These are phyloP conservation scores for Marronus borbonicus DNA, from an alignment of 2,888 invertebrate species.

Conservation along the genomic window DNA sequence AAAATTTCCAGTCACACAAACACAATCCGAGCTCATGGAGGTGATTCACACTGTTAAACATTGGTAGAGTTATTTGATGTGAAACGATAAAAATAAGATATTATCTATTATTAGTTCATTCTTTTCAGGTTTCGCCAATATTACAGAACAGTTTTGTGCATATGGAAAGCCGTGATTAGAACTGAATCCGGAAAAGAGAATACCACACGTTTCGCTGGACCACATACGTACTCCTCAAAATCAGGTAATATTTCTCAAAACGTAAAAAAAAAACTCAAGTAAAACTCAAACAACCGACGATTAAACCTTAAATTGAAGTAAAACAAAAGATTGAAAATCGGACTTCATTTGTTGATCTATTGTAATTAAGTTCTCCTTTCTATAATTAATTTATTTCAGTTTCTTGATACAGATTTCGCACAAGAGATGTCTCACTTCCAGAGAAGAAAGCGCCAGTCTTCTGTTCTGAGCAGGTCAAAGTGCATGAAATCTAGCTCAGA, in stretches of 20 bases:
- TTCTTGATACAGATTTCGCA: conserved; percentile 43
- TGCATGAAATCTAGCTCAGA: conserved; percentile 30
- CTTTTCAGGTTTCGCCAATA: conserved; percentile 78
- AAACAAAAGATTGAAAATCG: too few relatives aligned
- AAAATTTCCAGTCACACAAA: neutral
- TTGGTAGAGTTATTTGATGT: neutral
- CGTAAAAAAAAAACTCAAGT: too few relatives aligned
- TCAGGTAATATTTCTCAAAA: conserved; percentile 37
- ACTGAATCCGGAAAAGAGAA: conserved; percentile 31
- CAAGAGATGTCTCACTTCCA: conserved; percentile 20
- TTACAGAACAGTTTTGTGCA: conserved; percentile 80
- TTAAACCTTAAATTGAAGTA: too few relatives aligned
- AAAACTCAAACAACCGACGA: too few relatives aligned
- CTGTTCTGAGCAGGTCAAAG: conserved; percentile 23
- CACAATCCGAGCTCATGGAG: neutral
- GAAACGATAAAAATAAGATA: too few relatives aligned
- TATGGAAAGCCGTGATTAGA: conserved; percentile 68
- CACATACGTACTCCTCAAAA: conserved; percentile 35
- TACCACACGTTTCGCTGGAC: conserved; percentile 6
- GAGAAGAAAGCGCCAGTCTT: neutral
- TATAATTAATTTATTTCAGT: conserved; percentile 35
- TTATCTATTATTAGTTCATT: neutral
- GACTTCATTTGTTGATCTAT: too few relatives aligned
- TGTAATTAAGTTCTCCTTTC: neutral
- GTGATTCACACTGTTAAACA: neutral